Base-by-base conservation (phyloP, 37 sponge, comb jelly and placozoan species). In the Petrosia ficiformis region DNA sequence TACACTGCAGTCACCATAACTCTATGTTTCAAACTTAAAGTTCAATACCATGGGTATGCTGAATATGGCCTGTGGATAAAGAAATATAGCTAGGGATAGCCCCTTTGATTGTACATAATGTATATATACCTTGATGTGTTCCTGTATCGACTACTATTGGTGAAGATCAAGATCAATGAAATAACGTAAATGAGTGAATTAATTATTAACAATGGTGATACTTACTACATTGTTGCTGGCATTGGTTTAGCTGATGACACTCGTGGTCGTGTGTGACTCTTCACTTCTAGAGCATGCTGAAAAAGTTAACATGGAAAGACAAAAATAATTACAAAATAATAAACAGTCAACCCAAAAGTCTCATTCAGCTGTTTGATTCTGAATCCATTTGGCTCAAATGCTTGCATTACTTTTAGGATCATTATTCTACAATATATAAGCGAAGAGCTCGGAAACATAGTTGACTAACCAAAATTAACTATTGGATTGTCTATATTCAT, bases 161-260 rank as follows among this genome's bases (percentile, higher is more conserved):
- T 14, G 32, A 29, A 34, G 6, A 81, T 2, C 16, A 1, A 1
- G 40, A 68, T 34, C 48, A 2, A 48, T 2, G 57, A 8, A 37
- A 60, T 38, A 25, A n/a, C n/a, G n/a, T n/a, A n/a, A n/a, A n/a
- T n/a, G n/a, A n/a, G n/a, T n/a, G n/a, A n/a, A n/a, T n/a, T n/a
- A n/a, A n/a, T n/a, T n/a, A 21, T 2, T 78, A 39, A 14, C 54
- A 44, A 19, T 30, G 19, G 4, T 25, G 1, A 10, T 2, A 64
- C 89, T 88, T 73, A 88, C 89, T 83, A 88, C 68, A 82, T 73
- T 8, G 83, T 83, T 8, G 89, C 75, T 31, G 89, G 84, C 72
- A 88, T 72, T 19, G 79, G 89, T 66, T 42, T 71, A 14, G 84
- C 44, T n/a, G 73, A 57, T 4, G 29, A n/a, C 19, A 54, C 67